A percentile compares a stretch with the other conserved stretches of the same genome.
Conservation (phyloP, 1,140 invertebrate genomes). For the Drosophila rufa region DNA sequence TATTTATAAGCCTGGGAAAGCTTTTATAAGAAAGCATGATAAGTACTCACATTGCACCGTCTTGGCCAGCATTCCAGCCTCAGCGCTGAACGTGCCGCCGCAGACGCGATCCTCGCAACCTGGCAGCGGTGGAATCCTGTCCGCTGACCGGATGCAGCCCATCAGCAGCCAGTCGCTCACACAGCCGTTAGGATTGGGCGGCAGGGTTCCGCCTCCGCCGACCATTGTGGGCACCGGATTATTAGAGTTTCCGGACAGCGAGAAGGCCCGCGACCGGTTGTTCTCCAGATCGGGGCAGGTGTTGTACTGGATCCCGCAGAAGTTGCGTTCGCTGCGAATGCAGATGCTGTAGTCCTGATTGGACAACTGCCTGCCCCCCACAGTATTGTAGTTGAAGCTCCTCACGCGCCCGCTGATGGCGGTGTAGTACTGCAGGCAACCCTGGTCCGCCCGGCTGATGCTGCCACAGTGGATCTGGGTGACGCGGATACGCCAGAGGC, state of each 20-base stretch:
- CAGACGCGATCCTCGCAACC: conserved; percentile 86
- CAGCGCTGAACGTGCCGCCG: conserved; percentile 86
- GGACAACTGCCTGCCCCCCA: conserved; percentile 91
- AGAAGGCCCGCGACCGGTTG: conserved; percentile 89
- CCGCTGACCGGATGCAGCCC: conserved; percentile 88
- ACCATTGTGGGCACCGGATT: conserved; percentile 88
- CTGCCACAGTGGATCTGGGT: conserved; percentile 92
- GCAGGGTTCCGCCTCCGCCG: conserved; percentile 86
- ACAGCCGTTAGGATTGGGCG: conserved; percentile 86
- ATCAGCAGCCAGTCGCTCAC: conserved; percentile 91
- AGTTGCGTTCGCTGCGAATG: conserved; percentile 93
- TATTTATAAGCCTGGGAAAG: neutral
- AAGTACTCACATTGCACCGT: conserved; percentile 86
- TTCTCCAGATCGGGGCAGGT: conserved; percentile 88
- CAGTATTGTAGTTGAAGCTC: conserved; percentile 93
- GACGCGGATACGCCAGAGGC: conserved; percentile 92
- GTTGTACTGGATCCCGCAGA: conserved; percentile 94
- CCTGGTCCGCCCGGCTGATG: conserved; percentile 91
- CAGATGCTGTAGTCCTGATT: conserved; percentile 96
- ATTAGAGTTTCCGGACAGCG: conserved; percentile 90
- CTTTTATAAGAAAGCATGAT: neutral
- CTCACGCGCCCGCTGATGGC: conserved; percentile 92
- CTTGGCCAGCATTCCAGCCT: conserved; percentile 80
- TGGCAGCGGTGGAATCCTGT: conserved; percentile 74
- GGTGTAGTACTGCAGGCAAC: conserved; percentile 92